Conservation (phyloP, 1,140 invertebrate genomes). For the Hypsibius dujardini region DNA sequence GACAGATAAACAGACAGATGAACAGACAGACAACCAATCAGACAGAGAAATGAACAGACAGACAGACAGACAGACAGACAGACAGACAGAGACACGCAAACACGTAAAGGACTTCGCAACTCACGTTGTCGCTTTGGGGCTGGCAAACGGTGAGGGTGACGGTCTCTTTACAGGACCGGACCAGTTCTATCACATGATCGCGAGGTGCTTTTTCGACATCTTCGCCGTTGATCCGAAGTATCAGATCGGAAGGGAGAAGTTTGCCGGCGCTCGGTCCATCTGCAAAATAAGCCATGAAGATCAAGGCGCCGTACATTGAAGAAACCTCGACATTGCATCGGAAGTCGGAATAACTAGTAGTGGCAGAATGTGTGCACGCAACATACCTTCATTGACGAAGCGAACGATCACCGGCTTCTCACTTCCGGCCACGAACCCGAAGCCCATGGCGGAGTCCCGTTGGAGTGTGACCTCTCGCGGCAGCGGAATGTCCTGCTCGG, state of each 20-base stretch:
- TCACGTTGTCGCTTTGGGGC: conserved; percentile 50
- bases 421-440: conserved; percentile 79
- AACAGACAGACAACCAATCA: no score
- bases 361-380: no score
- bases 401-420: conserved; percentile 74
- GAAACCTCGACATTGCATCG: no score
- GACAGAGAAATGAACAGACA: no score
- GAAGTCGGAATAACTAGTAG: no score
- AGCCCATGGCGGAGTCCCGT: conserved; percentile 55
- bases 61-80: no score
- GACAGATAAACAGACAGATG: no score
- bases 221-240: conserved; percentile 68
- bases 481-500: conserved; percentile 42
- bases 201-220: conserved; percentile 62
- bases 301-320: no score
- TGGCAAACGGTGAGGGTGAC: conserved; percentile 63
- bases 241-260: conserved; percentile 70
- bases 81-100: no score
- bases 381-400: conserved; percentile 40
- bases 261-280: conserved; percentile 72
- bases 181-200: conserved; percentile 71
- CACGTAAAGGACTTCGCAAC: conserved; percentile 26
- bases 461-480: conserved; percentile 53
- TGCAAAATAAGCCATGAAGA: conserved; percentile 30
- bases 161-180: conserved; percentile 54